phyloP scores from a whole-genome alignment of 2,888 invertebrate species.

The Xanthorhoe spadicearia region DNA sequence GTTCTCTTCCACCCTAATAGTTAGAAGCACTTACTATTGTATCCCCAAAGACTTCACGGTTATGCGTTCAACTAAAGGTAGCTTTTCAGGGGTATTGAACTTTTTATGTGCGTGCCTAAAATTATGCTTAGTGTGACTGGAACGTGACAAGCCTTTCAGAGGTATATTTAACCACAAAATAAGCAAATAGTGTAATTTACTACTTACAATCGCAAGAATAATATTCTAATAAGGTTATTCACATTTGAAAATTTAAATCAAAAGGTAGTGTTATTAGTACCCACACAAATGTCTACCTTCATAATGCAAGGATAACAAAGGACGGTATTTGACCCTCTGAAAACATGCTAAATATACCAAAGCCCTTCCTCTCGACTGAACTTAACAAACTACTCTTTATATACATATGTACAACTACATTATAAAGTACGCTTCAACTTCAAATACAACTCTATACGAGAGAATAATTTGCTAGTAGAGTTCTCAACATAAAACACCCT shows the following conservation, averaged over 20 bases:
- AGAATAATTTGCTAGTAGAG: conserved; percentile 56
- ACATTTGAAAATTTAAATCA: background rate
- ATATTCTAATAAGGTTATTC: background rate
- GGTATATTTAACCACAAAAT: background rate
- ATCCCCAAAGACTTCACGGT: conserved; percentile 52
- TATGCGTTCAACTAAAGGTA: conserved; percentile 41
- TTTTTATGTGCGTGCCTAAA: conserved; percentile 43
- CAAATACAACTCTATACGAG: conserved; percentile 50
- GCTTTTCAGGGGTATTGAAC: conserved; percentile 41
- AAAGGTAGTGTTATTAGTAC: background rate
- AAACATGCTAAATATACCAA: conserved; percentile 48
- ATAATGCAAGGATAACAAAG: conserved; percentile 25
- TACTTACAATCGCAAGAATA: background rate
- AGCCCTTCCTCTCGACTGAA: conserved; percentile 42
- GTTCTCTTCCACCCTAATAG: conserved; percentile 53
- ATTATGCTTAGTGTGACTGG: conserved; percentile 38
- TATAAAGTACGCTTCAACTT: conserved; percentile 55
- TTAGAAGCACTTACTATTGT: conserved; percentile 52
- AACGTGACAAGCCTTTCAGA: conserved; percentile 35
- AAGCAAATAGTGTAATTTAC: too few species aligned
- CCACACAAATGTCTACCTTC: background rate
- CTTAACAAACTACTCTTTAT: conserved; percentile 40
- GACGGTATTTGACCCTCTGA: conserved; percentile 42
- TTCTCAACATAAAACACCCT: conserved; percentile 65
- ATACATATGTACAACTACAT: conserved; percentile 41